Evolutionary conservation across 2,888 invertebrate species (phyloP).

Genomic region (Latrodectus elegans): DNA sequence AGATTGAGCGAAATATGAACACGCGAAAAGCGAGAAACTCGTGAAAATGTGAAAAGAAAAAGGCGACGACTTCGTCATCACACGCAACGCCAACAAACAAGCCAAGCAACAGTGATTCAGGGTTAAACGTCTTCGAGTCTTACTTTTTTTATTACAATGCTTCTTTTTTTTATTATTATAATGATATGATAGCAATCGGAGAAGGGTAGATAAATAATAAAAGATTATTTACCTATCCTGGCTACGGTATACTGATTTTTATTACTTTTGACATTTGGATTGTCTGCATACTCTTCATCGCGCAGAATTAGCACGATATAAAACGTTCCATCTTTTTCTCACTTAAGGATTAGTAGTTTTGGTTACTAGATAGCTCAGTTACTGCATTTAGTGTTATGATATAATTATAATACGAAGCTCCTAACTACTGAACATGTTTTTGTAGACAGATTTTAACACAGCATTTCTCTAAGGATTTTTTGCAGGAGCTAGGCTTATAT

Average conservation of each 20-base stretch:
- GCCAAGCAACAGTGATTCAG: neutral
- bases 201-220: neutral
- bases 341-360: constrained; percentile 6
- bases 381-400: neutral
- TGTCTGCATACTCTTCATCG: neutral
- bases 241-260: constrained; percentile 14
- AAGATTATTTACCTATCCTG: constrained; percentile 5
- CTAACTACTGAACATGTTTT: too few relatives aligned
- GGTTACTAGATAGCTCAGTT: neutral
- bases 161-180: neutral
- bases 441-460: too few relatives aligned
- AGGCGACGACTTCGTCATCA: neutral
- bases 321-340: constrained; percentile 30
- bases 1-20: constrained; percentile 22
- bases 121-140: neutral
- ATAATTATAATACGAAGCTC: too few relatives aligned
- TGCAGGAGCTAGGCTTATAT: too few relatives aligned
- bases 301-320: constrained; percentile 12
- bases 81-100: neutral
- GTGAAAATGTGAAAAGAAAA: neutral
- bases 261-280: neutral
- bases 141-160: neutral
- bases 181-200: neutral
- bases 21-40: constrained; percentile 2
- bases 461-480: too few relatives aligned